Base-by-base conservation (phyloP, 2,113 vertebrate genomes). In the Onychorhynchus coronatus region DNA sequence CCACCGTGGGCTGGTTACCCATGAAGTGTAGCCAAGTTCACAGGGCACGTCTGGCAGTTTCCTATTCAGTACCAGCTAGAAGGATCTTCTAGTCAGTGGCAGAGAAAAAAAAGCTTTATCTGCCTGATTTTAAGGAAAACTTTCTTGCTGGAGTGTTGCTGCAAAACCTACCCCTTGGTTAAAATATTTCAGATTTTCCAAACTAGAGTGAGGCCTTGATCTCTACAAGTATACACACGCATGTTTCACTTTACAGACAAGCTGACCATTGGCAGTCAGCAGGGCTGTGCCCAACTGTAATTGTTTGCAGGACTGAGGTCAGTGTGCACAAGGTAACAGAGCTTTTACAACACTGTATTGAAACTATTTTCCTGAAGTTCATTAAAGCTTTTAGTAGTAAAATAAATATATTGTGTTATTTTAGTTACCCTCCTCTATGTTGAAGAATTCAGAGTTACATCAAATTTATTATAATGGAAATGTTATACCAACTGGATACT, bases 1-100 rank as follows among this genome's bases (percentile, higher is more conserved):
- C 30, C 0, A 0, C 67, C 8, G 2, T 2, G 15, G 13, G 39
- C 6, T 28, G 47, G 27, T 3, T 5, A 61, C 5, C 35, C 39
- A 18, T 11, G 7, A 52, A 23, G 10, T 1, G 23, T 30, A n/a
- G 47, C 46, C 12, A 2, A 16, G 12, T 24, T 63, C 77, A 65
- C 33, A 31, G 9, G 33, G 46, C 47, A 28, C 12, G 22, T 8
- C 59, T 8, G 19, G 52, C n/a, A 27, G 28, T 24, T 62, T 39
- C 85, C 55, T 22, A 1, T 8, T 52, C 28, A 8, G 14, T 5
- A 56, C 27, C 25, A n/a, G 31, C 56, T 20, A 31, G 55, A 52
- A 50, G 42, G 33, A 85, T 62, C 27, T 70, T 50, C 30, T 21
- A 28, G 37, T 6, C 59, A 56, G 14, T 1, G 28, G 46, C 30